Percentiles rank a stretch among this genome's conserved stretches.
Conservation (phyloP, 2,888 invertebrate genomes). For the Lobophora halterata region DNA sequence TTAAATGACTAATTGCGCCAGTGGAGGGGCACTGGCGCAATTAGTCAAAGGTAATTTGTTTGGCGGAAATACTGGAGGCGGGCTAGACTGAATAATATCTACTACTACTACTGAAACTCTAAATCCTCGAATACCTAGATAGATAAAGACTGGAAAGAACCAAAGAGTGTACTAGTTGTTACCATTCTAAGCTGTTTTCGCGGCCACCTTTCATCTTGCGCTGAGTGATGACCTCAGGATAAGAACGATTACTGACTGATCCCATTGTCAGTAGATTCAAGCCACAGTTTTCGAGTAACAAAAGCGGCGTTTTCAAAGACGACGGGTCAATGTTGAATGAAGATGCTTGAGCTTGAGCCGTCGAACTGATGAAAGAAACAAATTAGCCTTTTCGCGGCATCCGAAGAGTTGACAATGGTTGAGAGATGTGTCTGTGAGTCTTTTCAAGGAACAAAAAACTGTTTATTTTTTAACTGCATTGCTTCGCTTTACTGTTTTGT, state of each 20-base stretch:
- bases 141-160: no score
- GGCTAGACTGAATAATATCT: no score
- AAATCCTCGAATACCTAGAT: no score
- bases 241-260: constrained; percentile 66
- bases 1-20: no score
- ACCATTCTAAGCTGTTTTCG: constrained; percentile 23
- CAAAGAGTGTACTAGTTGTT: constrained; percentile 11
- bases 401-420: constrained; percentile 13
- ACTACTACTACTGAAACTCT: no score
- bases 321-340: constrained; percentile 22
- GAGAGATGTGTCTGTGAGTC: constrained; percentile 19
- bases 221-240: constrained; percentile 75
- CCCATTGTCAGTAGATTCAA: constrained; percentile 58
- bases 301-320: constrained; percentile 64
- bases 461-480: no score
- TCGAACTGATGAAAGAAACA: constrained; percentile 19
- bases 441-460: no score
- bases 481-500: no score
- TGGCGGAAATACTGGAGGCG: no score
- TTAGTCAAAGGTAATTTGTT: no score
- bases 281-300: constrained; percentile 56
- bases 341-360: constrained; percentile 11
- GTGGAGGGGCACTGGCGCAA: no score
- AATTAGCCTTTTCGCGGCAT: constrained; percentile 19
- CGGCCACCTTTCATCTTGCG: constrained; percentile 61